phyloP scores from a whole-genome alignment of 2,113 vertebrate genomes.

The Urocynchramus pylzowi region DNA sequence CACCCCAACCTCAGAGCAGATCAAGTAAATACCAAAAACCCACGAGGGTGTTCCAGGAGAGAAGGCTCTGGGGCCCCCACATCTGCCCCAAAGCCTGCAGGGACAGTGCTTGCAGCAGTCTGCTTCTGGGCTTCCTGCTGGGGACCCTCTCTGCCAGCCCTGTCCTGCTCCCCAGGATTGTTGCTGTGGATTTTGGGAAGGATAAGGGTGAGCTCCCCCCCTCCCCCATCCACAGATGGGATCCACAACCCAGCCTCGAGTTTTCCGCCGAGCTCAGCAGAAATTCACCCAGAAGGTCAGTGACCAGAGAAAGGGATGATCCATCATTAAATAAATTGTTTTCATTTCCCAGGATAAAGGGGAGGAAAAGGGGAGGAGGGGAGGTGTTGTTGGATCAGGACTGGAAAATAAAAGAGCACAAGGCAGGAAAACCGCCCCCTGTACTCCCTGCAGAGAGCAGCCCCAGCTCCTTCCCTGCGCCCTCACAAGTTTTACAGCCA shows the following conservation, averaged over 20 bases:
- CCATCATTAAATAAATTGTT: slow-evolving; percentile 67
- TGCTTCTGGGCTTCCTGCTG: not conserved
- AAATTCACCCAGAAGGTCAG: slow-evolving; percentile 73
- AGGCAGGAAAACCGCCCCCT: not conserved
- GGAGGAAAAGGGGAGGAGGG: not conserved
- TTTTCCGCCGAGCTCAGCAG: slow-evolving; percentile 80
- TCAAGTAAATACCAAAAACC: rapidly evolving
- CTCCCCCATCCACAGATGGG: slow-evolving; percentile 67
- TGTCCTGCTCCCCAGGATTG: not conserved
- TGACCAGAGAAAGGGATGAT: slow-evolving; percentile 68
- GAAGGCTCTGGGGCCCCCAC: not conserved
- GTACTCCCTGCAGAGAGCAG: not conserved
- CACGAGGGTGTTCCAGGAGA: not conserved
- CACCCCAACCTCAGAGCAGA: not conserved
- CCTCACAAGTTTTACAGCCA: slow-evolving; percentile 67
- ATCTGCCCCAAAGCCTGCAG: not conserved
- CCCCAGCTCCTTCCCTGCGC: not conserved
- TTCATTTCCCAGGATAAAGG: slow-evolving; percentile 70
- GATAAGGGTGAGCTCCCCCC: slow-evolving; percentile 13
- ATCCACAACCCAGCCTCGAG: slow-evolving; percentile 37
- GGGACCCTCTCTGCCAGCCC: not conserved
- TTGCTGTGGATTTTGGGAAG: slow-evolving; percentile 69
- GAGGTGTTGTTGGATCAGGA: not conserved
- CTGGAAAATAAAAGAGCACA: slow-evolving; percentile 37
- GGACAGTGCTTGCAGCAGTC: not conserved